Base-by-base conservation (phyloP, 2,888 invertebrate species). In the Chrysotoxum bicinctum region DNA sequence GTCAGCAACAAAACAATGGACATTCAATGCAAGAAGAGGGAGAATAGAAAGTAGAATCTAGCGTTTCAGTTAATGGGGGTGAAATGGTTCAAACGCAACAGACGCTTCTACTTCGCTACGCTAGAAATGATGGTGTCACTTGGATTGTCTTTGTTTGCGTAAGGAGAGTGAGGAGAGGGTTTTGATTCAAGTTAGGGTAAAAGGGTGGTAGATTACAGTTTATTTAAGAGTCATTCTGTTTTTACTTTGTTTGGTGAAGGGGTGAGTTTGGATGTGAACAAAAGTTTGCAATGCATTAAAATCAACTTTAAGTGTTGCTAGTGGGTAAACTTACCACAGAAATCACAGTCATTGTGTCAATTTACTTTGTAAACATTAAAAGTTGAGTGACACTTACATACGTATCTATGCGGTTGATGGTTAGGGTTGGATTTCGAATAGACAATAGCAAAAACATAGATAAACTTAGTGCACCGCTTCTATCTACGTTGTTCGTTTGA, bases 281-380 rank as follows among this genome's bases (percentile, higher is more conserved):
- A n/a, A 43, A 30, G 35, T 74, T 79, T 54, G 75, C 60, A 68
- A 68, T 85, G 76, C 85, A 85, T 80, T 85, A 76, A 85, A 80
- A 85, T 68, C 60, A 85, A 75, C 68, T 70, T 77, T 32, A 64
- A 75, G 84, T 70, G 74, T 62, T 58, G 64, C 43, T 76, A 45
- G 40, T 54, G 68, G 48, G 68, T 80, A 80, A 76, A 69, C 76
- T 76, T 30, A 62, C 85, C 85, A 75, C 80, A 69, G 68, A 73
- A 85, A 85, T 85, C 85, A 75, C 85, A 74, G 74, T 58, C 74
- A 78, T 83, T 85, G 85, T 85, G 80, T 84, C 84, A 84, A 75
- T 84, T 84, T 75, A 66, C 76, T 76, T 80, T 80, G 69, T 69
- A 56, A 43, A 72, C 72, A 66, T 70, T 70, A 58, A 52, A 58